Evolutionary conservation across 2,797 vertebrate genomes (phyloP), one percentile per base, ranked within the genome.

Genomic region (Triplophysa yarkandensis): DNA sequence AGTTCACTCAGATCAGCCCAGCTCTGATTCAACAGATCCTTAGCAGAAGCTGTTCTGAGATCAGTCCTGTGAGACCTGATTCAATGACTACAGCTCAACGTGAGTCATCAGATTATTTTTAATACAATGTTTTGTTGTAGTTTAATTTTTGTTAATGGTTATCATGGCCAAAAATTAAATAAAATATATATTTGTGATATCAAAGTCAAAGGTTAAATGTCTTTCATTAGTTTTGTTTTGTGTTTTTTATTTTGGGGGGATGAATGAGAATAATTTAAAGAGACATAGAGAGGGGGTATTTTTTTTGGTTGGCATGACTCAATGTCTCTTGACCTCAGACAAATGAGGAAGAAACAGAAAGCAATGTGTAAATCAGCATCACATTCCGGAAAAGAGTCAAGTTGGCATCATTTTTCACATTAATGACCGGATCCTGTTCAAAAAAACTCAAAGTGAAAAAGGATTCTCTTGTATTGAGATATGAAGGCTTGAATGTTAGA

Each of bases 11-110:
- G 0, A 81, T 97, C 77, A 94, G 94, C 73, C 93, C 94, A 0
- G 94, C 95, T 0, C 86, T 97, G 19, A 43, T 96, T 50, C 95
- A 97, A 82, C 95, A 96, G 88, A 87, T 94, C 68, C 86, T 97
- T 64, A 94, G 93, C 8, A 76, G 87, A 21, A 89, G 92, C 77
- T 97, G 95, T 63, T 1, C 32, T 4, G 23, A 13, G 0, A 2
- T 1, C 30, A 52, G 68, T 1, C 50, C 0, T 0, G 1, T 4
- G 0, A 30, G 25, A 0, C 55, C 80, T 0, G 86, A 89, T 9
- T 57, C 54, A 0, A 93, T 96, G 77, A 93, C 82, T 73, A 76
- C 6, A n/a, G 43, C 84, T 0, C 86, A 95, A 65, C 91, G 95
- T 97, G 86, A 91, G 91, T 16, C 27, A 5, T 21, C 54, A 44